Evolutionary conservation across 2,888 invertebrate genomes (phyloP).

Genomic region (Cryptops parisi): DNA sequence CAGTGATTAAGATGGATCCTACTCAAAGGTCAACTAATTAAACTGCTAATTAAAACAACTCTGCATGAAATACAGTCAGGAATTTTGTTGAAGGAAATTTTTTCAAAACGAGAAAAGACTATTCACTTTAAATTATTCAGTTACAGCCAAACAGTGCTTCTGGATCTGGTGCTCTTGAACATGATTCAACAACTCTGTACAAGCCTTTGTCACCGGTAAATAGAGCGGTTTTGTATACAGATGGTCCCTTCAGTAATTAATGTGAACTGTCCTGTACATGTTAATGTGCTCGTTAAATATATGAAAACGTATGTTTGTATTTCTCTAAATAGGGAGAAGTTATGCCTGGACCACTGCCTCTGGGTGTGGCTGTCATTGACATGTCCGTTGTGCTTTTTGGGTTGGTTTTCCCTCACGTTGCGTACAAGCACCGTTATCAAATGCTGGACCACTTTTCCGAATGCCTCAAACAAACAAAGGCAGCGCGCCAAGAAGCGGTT

Average conservation of each 20-base stretch:
- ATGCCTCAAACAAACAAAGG: slow-evolving; percentile 52
- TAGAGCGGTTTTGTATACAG: no score
- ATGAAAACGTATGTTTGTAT: background rate
- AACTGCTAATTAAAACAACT: no score
- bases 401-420: slow-evolving; percentile 81
- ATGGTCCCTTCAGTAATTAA: no score
- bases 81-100: background rate
- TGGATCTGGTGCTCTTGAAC: slow-evolving; percentile 91
- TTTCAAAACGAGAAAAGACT: background rate
- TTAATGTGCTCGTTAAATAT: background rate
- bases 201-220: slow-evolving; percentile 45
- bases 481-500: slow-evolving; percentile 80
- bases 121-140: no score
- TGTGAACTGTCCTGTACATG: no score
- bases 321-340: slow-evolving; percentile 38
- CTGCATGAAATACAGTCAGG: background rate
- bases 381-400: slow-evolving; percentile 86
- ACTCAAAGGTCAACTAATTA: no score
- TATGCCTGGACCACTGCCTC: slow-evolving; percentile 65
- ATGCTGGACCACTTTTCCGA: slow-evolving; percentile 86
- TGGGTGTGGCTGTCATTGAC: slow-evolving; percentile 94
- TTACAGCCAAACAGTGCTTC: slow-evolving; percentile 87
- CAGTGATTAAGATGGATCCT: no score
- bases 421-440: slow-evolving; percentile 90
- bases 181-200: slow-evolving; percentile 87